Conservation (phyloP, 2,797 vertebrate species). For the Rhinoraja longicauda region DNA sequence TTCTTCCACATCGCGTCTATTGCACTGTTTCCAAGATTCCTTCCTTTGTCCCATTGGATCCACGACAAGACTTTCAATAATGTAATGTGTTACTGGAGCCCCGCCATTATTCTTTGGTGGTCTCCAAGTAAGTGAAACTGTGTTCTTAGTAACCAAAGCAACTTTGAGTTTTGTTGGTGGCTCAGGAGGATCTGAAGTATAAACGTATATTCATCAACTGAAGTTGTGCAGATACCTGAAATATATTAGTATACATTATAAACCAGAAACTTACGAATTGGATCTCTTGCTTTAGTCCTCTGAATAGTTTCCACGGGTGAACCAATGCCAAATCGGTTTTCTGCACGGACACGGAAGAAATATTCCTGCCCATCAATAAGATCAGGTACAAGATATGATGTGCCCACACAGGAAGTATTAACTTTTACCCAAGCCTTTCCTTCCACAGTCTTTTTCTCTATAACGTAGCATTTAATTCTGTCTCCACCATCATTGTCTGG, state of each 20-base stretch:
- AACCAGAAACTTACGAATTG: conserved; percentile 74
- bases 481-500: conserved; percentile 90
- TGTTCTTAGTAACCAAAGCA: conserved; percentile 75
- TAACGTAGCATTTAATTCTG: conserved; percentile 87
- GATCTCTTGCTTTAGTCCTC: conserved; percentile 77
- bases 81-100: conserved; percentile 90
- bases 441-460: conserved; percentile 84
- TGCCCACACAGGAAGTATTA: conserved; percentile 76
- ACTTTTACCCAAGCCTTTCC: conserved; percentile 97
- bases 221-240: neutral
- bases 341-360: conserved; percentile 85
- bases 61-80: conserved; percentile 85
- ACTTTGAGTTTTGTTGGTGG: conserved; percentile 89
- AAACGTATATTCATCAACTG: conserved; percentile 44
- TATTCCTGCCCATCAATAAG: conserved; percentile 84
- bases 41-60: conserved; percentile 79
- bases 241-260: neutral
- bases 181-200: conserved; percentile 81
- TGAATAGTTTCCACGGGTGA: conserved; percentile 69
- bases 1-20: conserved; percentile 85
- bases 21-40: conserved; percentile 90
- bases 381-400: conserved; percentile 81
- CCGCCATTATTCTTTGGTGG: conserved; percentile 92
- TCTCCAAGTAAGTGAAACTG: conserved; percentile 81
- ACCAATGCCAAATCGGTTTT: conserved; percentile 86